Conservation (phyloP, 2,888 invertebrate species). For the Drosophila fungiperda region DNA sequence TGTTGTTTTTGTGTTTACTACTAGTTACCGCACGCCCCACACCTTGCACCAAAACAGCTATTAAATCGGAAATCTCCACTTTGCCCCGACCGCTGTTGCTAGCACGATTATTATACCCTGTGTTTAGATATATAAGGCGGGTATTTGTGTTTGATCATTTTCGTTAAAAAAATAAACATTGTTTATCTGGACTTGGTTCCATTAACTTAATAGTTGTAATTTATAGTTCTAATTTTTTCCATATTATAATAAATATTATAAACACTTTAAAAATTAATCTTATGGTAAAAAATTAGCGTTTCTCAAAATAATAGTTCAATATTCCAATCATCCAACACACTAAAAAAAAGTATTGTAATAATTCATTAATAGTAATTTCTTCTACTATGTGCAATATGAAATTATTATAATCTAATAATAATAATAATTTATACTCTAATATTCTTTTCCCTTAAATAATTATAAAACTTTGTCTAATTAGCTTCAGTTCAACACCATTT, state of each 20-base stretch:
- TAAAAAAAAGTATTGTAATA: too few relatives aligned
- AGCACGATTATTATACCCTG: constrained; percentile 29
- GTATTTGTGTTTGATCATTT: background rate
- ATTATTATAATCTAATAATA: background rate
- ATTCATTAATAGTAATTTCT: background rate
- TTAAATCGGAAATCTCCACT: constrained; percentile 28
- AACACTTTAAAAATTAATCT: background rate
- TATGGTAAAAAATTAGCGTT: too few relatives aligned
- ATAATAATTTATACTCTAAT: background rate
- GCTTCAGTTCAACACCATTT: background rate
- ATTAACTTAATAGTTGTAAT: background rate
- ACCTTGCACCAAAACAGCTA: constrained; percentile 30
- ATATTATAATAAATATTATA: background rate
- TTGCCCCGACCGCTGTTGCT: constrained; percentile 13
- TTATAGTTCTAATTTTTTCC: background rate
- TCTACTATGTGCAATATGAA: background rate
- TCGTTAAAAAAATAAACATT: background rate
- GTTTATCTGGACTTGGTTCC: background rate
- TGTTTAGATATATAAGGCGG: background rate
- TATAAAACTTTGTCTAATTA: background rate
- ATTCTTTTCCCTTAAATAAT: background rate
- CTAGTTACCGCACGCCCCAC: constrained; percentile 40
- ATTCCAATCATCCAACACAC: background rate
- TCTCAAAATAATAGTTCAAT: background rate
- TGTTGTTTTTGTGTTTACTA: constrained; percentile 31